Conservation (phyloP, 2,888 invertebrate genomes). For the Drosophila gaucha region DNA sequence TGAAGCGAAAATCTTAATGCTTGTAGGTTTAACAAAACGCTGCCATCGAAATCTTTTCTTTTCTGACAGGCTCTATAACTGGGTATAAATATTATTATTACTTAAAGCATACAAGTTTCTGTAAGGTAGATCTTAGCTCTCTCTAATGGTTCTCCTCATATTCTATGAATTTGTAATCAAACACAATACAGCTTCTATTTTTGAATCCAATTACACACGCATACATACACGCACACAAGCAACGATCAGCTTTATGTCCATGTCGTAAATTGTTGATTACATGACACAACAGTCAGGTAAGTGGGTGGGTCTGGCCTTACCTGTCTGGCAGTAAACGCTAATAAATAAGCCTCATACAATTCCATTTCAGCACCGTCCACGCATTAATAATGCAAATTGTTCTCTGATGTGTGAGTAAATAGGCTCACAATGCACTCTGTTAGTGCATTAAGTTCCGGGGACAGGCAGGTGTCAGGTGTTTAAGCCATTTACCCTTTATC, state of each 20-base stretch:
- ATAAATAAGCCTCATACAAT: conserved; percentile 37
- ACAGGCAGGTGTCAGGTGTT: conserved; percentile 36
- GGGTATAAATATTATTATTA: too few relatives aligned
- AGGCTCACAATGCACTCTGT: conserved; percentile 12
- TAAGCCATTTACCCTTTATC: conserved; percentile 43
- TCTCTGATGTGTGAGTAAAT: conserved; percentile 48
- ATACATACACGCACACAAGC: not conserved
- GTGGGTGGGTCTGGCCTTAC: conserved; percentile 1
- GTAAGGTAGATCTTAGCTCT: too few relatives aligned
- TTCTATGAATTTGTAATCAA: too few relatives aligned
- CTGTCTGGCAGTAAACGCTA: conserved; percentile 18
- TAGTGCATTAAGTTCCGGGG: not conserved
- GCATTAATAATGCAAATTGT: conserved; percentile 65
- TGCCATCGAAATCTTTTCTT: too few relatives aligned
- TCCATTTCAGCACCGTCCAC: conserved; percentile 41
- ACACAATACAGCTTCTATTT: not conserved
- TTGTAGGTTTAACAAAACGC: too few relatives aligned
- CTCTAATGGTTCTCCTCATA: too few relatives aligned
- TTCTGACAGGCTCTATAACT: too few relatives aligned
- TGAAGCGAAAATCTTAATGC: too few relatives aligned
- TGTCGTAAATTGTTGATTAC: conserved; percentile 31
- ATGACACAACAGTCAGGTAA: not conserved
- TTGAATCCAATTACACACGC: too few relatives aligned
- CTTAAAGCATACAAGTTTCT: too few relatives aligned
- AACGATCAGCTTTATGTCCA: not conserved